Conservation (phyloP, 2,797 vertebrate genomes). For the Salarias fasciatus region DNA sequence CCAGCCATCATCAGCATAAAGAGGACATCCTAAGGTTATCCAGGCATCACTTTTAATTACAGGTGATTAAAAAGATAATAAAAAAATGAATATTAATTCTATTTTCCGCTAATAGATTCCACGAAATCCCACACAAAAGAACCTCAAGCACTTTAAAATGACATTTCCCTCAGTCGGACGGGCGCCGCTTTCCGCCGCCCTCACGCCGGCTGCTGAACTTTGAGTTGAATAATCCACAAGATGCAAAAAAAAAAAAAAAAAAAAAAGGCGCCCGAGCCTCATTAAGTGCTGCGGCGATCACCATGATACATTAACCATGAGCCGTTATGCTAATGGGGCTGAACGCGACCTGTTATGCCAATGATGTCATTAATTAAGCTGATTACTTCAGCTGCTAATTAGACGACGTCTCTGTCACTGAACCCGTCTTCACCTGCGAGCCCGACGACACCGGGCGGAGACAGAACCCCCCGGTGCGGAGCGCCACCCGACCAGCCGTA, state of each 20-base stretch:
- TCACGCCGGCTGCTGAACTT: slow-evolving; percentile 12
- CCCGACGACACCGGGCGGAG: slow-evolving; percentile 28
- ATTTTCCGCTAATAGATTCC: too few species aligned
- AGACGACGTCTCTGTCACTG: slow-evolving; percentile 35
- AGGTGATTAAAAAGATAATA: too few species aligned
- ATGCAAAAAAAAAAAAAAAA: too few species aligned
- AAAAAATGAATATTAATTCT: too few species aligned
- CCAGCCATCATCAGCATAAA: too few species aligned
- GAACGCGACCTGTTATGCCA: slow-evolving; percentile 43
- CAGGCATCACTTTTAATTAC: too few species aligned
- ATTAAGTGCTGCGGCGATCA: slow-evolving; percentile 48
- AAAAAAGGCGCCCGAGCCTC: slow-evolving; percentile 26
- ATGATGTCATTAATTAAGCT: slow-evolving; percentile 56
- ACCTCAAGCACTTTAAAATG: background rate
- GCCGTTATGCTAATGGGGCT: slow-evolving; percentile 48
- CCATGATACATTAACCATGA: slow-evolving; percentile 50
- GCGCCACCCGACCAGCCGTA: slow-evolving; percentile 19
- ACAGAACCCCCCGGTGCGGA: slow-evolving; percentile 14
- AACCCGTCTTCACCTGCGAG: slow-evolving; percentile 43
- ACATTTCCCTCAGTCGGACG: background rate
- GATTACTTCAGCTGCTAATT: slow-evolving; percentile 48
- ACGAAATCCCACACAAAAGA: too few species aligned
- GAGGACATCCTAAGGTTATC: too few species aligned
- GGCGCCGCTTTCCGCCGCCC: too few species aligned
- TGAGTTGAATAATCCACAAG: slow-evolving; percentile 18